Conservation (phyloP, 1,140 invertebrate species). For the Drosophila miranda region DNA sequence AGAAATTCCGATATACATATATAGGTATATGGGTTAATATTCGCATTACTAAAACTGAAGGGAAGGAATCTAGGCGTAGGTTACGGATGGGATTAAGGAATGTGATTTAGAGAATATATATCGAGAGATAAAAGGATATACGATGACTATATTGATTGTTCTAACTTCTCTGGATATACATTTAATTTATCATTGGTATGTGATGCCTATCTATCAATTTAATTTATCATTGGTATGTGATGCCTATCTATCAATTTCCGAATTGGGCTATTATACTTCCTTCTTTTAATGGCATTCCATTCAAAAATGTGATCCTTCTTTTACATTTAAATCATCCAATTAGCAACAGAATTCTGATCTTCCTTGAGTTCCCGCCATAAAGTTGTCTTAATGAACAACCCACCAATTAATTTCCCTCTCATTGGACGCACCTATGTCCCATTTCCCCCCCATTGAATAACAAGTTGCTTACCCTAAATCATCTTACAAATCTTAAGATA, state of each 20-base stretch:
- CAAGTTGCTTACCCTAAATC: slow-evolving; percentile 44
- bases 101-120: too few relatives aligned
- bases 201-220: too few relatives aligned
- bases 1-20: slow-evolving; percentile 2
- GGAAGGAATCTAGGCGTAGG: slow-evolving; percentile 8
- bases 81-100: too few relatives aligned
- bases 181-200: too few relatives aligned
- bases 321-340: background rate
- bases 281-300: background rate
- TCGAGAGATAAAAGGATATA: too few relatives aligned
- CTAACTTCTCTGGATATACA: too few relatives aligned
- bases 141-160: too few relatives aligned
- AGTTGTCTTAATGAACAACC: background rate
- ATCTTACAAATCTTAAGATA: slow-evolving; percentile 43
- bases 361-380: background rate
- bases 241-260: too few relatives aligned
- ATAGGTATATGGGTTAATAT: too few relatives aligned
- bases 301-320: too few relatives aligned
- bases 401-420: slow-evolving; percentile 30
- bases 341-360: background rate
- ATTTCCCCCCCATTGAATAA: slow-evolving; percentile 16
- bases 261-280: too few relatives aligned
- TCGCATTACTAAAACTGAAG: background rate
- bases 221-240: too few relatives aligned
- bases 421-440: slow-evolving; percentile 10